phyloP scores from a whole-genome alignment of 2,888 invertebrate genomes.

The Scrobipalpa costella region DNA sequence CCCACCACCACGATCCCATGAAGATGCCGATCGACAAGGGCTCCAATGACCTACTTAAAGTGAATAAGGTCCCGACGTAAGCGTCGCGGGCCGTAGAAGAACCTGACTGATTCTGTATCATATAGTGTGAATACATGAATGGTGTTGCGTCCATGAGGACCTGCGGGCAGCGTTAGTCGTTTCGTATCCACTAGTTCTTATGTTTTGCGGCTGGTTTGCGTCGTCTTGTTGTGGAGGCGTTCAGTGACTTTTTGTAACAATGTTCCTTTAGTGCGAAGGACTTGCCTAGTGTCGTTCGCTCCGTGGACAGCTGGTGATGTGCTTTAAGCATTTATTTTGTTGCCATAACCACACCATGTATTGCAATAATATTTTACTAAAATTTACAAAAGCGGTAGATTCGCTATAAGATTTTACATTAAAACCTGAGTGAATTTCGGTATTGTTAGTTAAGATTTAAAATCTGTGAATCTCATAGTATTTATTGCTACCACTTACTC shows the following conservation, averaged over 20 bases:
- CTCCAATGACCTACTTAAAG: constrained; percentile 88
- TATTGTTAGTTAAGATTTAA: constrained; percentile 80
- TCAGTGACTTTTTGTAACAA: constrained; percentile 67
- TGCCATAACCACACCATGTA: constrained; percentile 81
- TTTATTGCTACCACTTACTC: constrained; percentile 79
- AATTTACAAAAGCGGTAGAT: constrained; percentile 76
- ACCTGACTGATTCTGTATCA: constrained; percentile 80
- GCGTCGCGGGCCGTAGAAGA: constrained; percentile 61
- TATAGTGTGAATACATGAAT: constrained; percentile 75
- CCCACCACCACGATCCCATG: constrained; percentile 87
- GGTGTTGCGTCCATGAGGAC: constrained; percentile 74
- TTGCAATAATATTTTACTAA: constrained; percentile 81
- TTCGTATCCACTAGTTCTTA: constrained; percentile 79
- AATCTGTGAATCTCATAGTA: constrained; percentile 82
- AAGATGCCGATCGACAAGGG: constrained; percentile 88
- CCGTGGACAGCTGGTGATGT: constrained; percentile 78
- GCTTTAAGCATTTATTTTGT: constrained; percentile 82
- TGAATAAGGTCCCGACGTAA: constrained; percentile 90
- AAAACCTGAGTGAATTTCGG: constrained; percentile 72
- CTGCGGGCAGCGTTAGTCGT: constrained; percentile 70
- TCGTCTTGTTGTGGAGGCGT: constrained; percentile 66
- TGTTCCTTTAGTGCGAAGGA: constrained; percentile 79
- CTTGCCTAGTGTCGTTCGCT: constrained; percentile 72
- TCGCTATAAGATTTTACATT: constrained; percentile 73
- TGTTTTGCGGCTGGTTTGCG: constrained; percentile 69